phyloP scores from a whole-genome alignment of 2,888 invertebrate species.

The Embidobia sp. region DNA sequence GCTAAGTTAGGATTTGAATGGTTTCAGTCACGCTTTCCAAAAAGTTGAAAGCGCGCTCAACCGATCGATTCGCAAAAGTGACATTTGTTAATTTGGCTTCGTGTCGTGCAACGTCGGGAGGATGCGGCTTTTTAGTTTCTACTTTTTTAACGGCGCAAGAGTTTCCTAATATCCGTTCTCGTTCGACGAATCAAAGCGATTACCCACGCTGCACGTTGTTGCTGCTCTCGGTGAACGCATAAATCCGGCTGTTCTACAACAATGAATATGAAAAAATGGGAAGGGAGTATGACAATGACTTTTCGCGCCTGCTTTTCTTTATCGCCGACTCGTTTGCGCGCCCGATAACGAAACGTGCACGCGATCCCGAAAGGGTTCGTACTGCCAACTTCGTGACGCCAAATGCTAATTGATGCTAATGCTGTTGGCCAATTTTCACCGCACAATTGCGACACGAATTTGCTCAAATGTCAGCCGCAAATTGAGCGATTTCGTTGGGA shows the following conservation, averaged over 20 bases:
- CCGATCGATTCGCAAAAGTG: conserved; percentile 42
- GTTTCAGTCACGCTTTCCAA: conserved; percentile 35
- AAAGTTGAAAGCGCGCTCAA: conserved; percentile 30
- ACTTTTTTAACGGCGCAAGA: conserved; percentile 70
- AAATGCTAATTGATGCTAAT: conserved; percentile 47
- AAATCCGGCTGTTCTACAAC: conserved; percentile 68
- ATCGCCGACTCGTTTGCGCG: too few relatives aligned
- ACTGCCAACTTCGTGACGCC: conserved; percentile 7
- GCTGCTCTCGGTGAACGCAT: conserved; percentile 66
- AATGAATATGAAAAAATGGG: conserved; percentile 56
- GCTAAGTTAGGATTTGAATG: too few relatives aligned
- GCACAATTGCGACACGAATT: conserved; percentile 12
- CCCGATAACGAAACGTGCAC: conserved; percentile 38
- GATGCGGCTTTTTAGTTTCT: conserved; percentile 73
- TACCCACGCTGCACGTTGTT: conserved; percentile 71
- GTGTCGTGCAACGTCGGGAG: conserved; percentile 62
- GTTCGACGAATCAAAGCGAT: conserved; percentile 78
- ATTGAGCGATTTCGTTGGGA: background rate
- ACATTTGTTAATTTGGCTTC: conserved; percentile 58
- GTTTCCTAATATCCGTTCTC: conserved; percentile 80
- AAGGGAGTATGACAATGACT: conserved; percentile 41
- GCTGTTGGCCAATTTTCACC: conserved; percentile 30
- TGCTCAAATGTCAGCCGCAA: conserved; percentile 25
- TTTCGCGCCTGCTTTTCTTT: conserved; percentile 38
- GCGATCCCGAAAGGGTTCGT: conserved; percentile 20